These are phyloP conservation scores for Xerus inauris DNA, from an alignment of 2,113 vertebrate genomes.

Conservation along the genomic window DNA sequence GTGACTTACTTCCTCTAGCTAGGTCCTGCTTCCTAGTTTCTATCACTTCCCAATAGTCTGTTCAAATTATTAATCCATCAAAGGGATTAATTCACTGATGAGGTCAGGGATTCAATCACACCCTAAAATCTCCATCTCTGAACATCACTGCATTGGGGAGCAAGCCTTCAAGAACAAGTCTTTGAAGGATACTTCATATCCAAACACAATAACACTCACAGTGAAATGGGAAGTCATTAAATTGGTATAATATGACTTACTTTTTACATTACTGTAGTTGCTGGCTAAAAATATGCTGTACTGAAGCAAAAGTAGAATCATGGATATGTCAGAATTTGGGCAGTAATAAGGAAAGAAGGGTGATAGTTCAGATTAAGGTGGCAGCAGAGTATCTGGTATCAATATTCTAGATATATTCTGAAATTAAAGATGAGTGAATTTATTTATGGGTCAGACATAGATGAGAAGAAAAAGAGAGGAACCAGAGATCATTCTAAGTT, in stretches of 20 bases:
- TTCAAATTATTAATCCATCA: too few species aligned
- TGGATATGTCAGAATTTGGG: not conserved
- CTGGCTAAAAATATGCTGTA: not conserved
- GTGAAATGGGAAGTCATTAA: not conserved
- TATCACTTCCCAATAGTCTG: too few species aligned
- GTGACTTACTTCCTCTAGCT: too few species aligned
- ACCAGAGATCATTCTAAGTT: not conserved
- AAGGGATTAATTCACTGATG: too few species aligned
- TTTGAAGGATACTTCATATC: too few species aligned
- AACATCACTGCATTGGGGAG: too few species aligned
- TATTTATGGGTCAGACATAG: not conserved
- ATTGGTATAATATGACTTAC: not conserved
- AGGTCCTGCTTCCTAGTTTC: too few species aligned
- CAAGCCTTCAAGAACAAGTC: too few species aligned
- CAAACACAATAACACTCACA: too few species aligned
- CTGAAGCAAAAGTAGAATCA: not conserved
- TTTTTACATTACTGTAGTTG: not conserved
- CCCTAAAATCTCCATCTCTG: too few species aligned
- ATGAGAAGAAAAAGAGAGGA: not conserved
- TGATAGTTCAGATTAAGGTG: not conserved
- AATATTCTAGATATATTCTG: not conserved
- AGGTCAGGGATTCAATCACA: too few species aligned
- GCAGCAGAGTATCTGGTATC: not conserved
- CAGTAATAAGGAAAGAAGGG: not conserved
- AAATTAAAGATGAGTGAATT: not conserved